Evolutionary conservation across 2,113 vertebrate genomes (phyloP), one percentile per base, ranked within the genome.

Genomic region (Montifringilla adamsi): DNA sequence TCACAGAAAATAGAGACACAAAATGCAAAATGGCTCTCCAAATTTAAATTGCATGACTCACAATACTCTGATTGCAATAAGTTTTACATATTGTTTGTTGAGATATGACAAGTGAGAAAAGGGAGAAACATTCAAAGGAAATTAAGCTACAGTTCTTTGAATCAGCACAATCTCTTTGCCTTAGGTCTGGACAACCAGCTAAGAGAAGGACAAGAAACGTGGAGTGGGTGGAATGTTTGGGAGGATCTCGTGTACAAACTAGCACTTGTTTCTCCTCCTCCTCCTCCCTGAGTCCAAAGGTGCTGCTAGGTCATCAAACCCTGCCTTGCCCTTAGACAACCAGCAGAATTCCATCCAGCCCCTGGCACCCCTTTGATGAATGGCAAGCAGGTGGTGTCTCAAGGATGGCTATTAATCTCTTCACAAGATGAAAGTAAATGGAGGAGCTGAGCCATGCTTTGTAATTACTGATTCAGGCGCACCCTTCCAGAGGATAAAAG

Each of bases 341-440:
- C 35, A 90, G 63, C 74, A 96, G 55, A 80, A 63, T 47, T 91
- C 66, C 80, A 95, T 68, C 35, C 80, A 95, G 60, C 49, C 60
- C 37, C 72, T 59, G 73, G 70, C 84, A 96, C 66, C 39, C 82
- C 70, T 96, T 81, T 97, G 96, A 97, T 97, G 77, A 97, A 97
- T 84, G 93, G 86, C 95, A 97, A 94, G 81, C 94, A 97, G 89
- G 70, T 97, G 89, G 62, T 93, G 50, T 95, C 88, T 93, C 94
- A 95, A 89, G 84, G 84, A 94, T 93, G 90, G 59, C 64, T 94
- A 97, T 98, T 97, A 98, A 98, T 98, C 93, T 97, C 89, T 35
- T 78, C 31, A 31, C 37, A 90, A 96, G 90, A 97, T 96, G 75
- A 97, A 96, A 95, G 93, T 30, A 95, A 95, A 73, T 49, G 63